Evolutionary conservation across 2,888 invertebrate genomes (phyloP), one percentile per base, ranked within the genome.

Genomic region (Bibio marci): DNA sequence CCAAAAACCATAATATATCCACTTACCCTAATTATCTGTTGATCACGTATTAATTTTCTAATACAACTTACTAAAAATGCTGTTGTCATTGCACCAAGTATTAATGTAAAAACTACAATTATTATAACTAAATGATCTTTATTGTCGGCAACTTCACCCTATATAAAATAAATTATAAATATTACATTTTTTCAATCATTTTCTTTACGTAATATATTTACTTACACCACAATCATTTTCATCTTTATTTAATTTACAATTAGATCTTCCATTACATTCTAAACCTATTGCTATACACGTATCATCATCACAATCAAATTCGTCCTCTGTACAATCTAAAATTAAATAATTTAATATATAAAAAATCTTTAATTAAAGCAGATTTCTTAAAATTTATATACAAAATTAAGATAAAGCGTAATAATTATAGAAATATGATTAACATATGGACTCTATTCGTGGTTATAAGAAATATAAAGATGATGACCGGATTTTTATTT

Each of bases 21-120:
- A 62, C 70, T 67, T 62, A 86, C 87, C 73, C 82, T 79, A 52
- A 87, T 87, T 50, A 83, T 78, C 52, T 78, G 74, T 54, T 86
- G 87, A 64, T 90, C 88, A 56, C 81, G 75, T 51, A 85, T 73
- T 30, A 91, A 70, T 56, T 91, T 90, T 48, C 79, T 71, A 47
- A 82, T 70, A 60, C 90, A 90, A 55, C 87, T 88, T 64, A 83
- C 83, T 45, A 88, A 69, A 61, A 90, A 86, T 31, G 87, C 82
- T 54, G 82, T 75, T 54, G 82, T 81, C 80, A 91, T 85, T 22
- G 87, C 86, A 31, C 80, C 77, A 39, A 91, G 70, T 45, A 91
- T 86, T 41, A 87, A 64, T 17, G 82, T 81, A 59, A 90, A 90
- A 41, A 91, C 80, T 22, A 87, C 73, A 55, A 91, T 72, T 46